Conservation (phyloP, 92 coral and sea anemone species). For the Plumapathes pennacea region DNA sequence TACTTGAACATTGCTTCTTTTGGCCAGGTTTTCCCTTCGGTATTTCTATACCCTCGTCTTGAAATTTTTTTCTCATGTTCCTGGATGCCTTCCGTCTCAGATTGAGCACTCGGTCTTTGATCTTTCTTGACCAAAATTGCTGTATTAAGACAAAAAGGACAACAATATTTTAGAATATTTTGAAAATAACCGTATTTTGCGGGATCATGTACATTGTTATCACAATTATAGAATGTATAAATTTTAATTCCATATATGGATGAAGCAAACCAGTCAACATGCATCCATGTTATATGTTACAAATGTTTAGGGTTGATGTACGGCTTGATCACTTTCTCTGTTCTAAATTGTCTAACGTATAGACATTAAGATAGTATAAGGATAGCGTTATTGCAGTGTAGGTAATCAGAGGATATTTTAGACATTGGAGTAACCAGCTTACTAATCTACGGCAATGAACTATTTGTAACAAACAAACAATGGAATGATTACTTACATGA, state of each 20-base stretch:
- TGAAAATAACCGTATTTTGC: not conserved
- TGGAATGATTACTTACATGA: constrained; percentile 42
- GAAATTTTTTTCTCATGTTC: constrained; percentile 18
- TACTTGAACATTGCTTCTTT: too few species aligned
- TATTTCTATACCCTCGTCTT: constrained; percentile 14
- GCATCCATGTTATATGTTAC: not conserved
- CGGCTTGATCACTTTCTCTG: too few species aligned
- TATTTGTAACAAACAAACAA: too few species aligned
- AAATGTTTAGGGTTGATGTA: too few species aligned
- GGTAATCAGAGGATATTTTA: too few species aligned
- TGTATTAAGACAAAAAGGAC: not conserved
- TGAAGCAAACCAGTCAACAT: not conserved
- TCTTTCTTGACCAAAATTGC: constrained; percentile 41
- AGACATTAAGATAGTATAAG: too few species aligned
- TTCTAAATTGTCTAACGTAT: too few species aligned
- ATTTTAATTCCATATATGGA: not conserved
- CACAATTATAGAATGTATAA: not conserved
- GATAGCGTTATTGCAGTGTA: too few species aligned
- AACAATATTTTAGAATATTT: too few species aligned
- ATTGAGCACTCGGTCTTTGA: constrained; percentile 23
- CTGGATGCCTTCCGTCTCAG: constrained; percentile 19
- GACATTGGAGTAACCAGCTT: too few species aligned
- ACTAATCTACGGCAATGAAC: too few species aligned
- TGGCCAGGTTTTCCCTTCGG: constrained; percentile 43
- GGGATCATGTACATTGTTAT: not conserved